Conservation (phyloP, 2,113 vertebrate species). For the Columbina picui region DNA sequence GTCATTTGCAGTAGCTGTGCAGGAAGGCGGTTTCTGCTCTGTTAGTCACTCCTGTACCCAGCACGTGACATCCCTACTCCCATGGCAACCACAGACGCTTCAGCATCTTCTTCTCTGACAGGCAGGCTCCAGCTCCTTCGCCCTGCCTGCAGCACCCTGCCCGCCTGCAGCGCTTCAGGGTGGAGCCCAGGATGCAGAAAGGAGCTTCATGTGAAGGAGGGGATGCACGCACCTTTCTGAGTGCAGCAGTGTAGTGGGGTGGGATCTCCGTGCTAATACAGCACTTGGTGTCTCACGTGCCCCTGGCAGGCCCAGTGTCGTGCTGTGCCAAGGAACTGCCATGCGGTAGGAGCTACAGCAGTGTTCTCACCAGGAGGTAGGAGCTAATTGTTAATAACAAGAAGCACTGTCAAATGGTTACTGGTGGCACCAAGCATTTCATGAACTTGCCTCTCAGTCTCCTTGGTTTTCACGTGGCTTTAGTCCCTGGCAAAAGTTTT, state of each 20-base stretch:
- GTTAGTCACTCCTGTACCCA: not conserved
- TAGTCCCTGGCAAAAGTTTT: not conserved
- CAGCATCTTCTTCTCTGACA: not conserved
- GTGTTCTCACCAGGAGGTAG: not conserved
- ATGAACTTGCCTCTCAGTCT: not conserved
- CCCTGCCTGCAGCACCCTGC: not conserved
- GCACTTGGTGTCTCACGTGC: accelerated
- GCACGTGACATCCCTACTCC: not conserved
- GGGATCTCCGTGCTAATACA: not conserved
- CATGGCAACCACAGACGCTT: not conserved
- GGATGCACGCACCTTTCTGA: accelerated
- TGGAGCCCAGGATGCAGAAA: accelerated
- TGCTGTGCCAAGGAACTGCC: not conserved
- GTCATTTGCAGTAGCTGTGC: not conserved
- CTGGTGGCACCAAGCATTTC: accelerated
- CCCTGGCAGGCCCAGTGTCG: accelerated
- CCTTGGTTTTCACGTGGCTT: not conserved
- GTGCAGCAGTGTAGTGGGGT: not conserved
- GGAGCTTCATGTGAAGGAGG: not conserved
- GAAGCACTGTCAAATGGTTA: not conserved
- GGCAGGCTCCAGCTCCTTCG: not conserved
- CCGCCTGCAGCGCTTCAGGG: not conserved
- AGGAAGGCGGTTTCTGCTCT: not conserved
- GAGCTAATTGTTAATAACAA: not conserved
- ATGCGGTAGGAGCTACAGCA: not conserved